Conservation (phyloP, 2,113 vertebrate species). For the Aptenodytes forsteri region DNA sequence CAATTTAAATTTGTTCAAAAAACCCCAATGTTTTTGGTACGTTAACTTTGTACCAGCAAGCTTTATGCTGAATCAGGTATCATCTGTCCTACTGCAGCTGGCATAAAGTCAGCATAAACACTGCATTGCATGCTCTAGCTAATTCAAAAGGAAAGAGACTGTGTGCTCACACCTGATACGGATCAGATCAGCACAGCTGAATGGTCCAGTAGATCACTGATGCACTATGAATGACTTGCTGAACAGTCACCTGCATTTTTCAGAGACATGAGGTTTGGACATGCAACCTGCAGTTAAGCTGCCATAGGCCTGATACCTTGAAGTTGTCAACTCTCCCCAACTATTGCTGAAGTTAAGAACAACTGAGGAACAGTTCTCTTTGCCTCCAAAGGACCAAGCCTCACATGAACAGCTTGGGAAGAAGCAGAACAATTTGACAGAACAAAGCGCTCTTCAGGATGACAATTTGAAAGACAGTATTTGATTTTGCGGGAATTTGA, state of each 20-base stretch:
- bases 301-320: neutral
- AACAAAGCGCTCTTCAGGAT: neutral
- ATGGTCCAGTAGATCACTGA: constrained; percentile 36
- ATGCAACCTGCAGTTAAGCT: neutral
- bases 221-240: neutral
- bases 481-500: neutral
- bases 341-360: neutral
- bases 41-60: constrained; percentile 53
- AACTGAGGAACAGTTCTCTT: neutral
- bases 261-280: neutral
- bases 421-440: neutral
- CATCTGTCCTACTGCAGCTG: constrained; percentile 58
- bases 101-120: constrained; percentile 51
- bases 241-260: neutral
- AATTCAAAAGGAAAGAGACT: constrained; percentile 28
- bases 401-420: neutral
- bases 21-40: constrained; percentile 9
- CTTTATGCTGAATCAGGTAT: constrained; percentile 67
- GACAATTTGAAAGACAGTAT: constrained; percentile 41
- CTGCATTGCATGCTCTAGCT: neutral
- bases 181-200: constrained; percentile 28
- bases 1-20: constrained; percentile 48
- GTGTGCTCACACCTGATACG: neutral
- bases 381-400: neutral
- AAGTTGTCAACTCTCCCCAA: neutral